Conservation (phyloP, 1,140 invertebrate species). For the Rhynchophorus ferrugineus region DNA sequence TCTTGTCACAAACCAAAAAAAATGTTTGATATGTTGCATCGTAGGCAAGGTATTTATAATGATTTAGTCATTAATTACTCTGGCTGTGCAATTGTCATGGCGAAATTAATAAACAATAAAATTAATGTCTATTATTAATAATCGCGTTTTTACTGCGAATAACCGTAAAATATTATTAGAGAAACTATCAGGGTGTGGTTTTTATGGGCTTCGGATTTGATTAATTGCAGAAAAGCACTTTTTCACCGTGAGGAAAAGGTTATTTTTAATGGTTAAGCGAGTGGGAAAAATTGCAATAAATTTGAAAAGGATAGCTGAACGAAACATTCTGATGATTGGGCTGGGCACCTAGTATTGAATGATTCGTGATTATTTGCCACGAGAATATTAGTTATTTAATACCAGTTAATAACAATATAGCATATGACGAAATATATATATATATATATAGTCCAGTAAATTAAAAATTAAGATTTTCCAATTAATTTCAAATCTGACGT, state of each 20-base stretch:
- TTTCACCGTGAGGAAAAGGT: conserved; percentile 1
- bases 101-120: conserved; percentile 10
- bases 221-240: conserved; percentile 3
- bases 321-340: too few species aligned
- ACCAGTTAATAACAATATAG: too few species aligned
- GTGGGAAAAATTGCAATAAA: not conserved
- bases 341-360: too few species aligned
- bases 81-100: conserved; percentile 5
- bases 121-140: conserved; percentile 14
- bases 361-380: too few species aligned
- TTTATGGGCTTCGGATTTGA: conserved; percentile 1
- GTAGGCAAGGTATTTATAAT: not conserved
- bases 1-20: not conserved
- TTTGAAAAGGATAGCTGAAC: not conserved
- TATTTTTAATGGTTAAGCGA: not conserved
- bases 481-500: too few species aligned
- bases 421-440: too few species aligned
- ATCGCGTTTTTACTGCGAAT: conserved; percentile 6
- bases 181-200: conserved; percentile 10
- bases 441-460: too few species aligned
- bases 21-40: not conserved
- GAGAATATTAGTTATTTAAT: too few species aligned
- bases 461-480: too few species aligned
- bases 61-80: conserved; percentile 2
- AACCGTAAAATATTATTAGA: conserved; percentile 2